Base-by-base conservation (phyloP, 2,888 invertebrate genomes). In the Polylopha cassiicola region DNA sequence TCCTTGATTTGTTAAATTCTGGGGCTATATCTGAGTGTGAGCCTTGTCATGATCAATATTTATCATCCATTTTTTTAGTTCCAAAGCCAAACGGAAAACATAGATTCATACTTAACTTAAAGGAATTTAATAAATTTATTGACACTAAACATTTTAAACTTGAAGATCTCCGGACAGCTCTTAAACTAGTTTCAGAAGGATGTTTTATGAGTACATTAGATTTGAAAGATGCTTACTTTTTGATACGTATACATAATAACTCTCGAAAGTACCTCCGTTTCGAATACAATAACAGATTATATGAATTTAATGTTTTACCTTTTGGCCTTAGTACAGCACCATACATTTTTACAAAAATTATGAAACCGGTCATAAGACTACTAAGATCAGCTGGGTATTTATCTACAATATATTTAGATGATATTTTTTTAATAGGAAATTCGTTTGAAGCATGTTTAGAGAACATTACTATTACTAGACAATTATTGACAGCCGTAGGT, bases 401-500 rank as follows among this genome's bases (percentile, higher is more conserved):
- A 2, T 51, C 47, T 4, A 39, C 43, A 4, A 14, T 52, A 2
- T 50, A 50, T 21, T 15, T 55, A 3, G 44, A 54, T 23, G 47
- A 50, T 28, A 29, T 22, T 3, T 1, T 39, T 1, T 27, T 47
- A 4, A 18, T 49, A n/a, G 39, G 11, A 0, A 11, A 36, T 0
- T 26, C 37, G 0, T 42, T 45, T 28, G 2, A 22, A 26, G 24
- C 26, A 24, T 38, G 31, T 8, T 6, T 17, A 11, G 2, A 2
- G 7, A 31, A 38, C 11, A 14, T 38, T 6, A 9, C 20, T 2
- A 3, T 26, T 13, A 31, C 38, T 3, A 38, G 26, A 18, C 1
- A 11, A 38, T 4, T 47, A 1, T 6, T 48, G 15, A 10, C 13
- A 17, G 26, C 32, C 3, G 10, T 51, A 5, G 50, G 53, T 0